Base-by-base conservation (phyloP, 2,797 vertebrate genomes). In the Coranthus polyacanthus region DNA sequence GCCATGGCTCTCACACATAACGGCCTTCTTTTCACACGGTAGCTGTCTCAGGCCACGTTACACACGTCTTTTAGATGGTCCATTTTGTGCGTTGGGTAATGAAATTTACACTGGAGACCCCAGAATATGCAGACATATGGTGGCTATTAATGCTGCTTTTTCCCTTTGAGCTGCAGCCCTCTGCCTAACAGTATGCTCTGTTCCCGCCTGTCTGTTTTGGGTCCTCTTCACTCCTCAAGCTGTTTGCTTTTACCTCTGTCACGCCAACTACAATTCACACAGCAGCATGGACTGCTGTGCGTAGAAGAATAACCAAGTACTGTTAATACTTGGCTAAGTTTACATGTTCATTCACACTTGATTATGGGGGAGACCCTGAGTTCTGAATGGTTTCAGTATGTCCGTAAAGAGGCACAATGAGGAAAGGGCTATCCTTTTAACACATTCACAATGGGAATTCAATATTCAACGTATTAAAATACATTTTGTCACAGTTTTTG, bases 301-400 rank as follows among this genome's bases (percentile, higher is more conserved):
- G 70, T 57, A 67, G 69, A 85, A 81, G 81, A 88, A 88, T 86
- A 82, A 80, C 82, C 70, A 62, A 53, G 56, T 78, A 91, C 83
- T 87, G 90, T 80, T 91, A 92, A 88, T 89, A 89, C 90, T 89
- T 89, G 92, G 88, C 90, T 92, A 92, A 90, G 87, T 93, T 93
- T 94, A 93, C 93, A 93, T 93, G 90, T 92, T 90, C 89, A 88
- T 93, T 93, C 91, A 93, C 91, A 94, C 89, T 85, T 87, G 82
- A 93, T 93, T 92, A 93, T 68, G 34, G 84, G 77, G 78, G 74
- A 84, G 78, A 66, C 68, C 70, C 59, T 24, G 55, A 46, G 71
- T 81, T 87, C 55, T 57, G 79, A 80, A 85, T 75, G 79, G 75
- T 76, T 87, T 83, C 85, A 78, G 68, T 67, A 62, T 85, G 79